Base-by-base conservation (phyloP, 2,797 vertebrate genomes). In the Chelon auratus region DNA sequence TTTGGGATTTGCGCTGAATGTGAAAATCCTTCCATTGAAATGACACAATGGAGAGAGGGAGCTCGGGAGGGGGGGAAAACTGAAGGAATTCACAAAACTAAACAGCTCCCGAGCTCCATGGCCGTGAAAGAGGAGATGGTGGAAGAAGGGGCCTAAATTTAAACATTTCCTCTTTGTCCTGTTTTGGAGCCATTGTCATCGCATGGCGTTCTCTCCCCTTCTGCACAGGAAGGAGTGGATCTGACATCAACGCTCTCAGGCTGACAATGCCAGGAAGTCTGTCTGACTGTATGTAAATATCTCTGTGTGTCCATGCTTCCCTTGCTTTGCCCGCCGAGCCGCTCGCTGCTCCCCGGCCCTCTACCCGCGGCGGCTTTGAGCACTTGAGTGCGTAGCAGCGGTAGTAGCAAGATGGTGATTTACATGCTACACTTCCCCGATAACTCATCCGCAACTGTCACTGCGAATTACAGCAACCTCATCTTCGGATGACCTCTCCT, bases 181-280 rank as follows among this genome's bases (percentile, higher is more conserved):
- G 92, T 93, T 94, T 94, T 87, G 87, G 85, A 86, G 85, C 92
- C 90, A 94, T 94, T 95, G 93, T 94, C 92, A 94, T 90, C 48
- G 75, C 86, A 82, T 90, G 86, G 89, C 86, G 83, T 92, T 93
- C 91, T 93, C 91, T 92, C 91, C 91, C 91, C 91, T 91, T 85
- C 89, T 92, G 90, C 92, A 93, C 95, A 95, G 94, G 95, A 95
- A 95, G 91, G 87, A 94, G 93, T 92, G 92, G 93, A 94, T 94
- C 93, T 94, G 92, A 94, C 93, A 94, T 94, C 92, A 94, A 91
- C 91, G 84, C 92, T 92, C 91, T 90, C 86, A 57, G 87, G 67
- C 90, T 91, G 89, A 95, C 94, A 95, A 95, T 94, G 91, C 83
- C 94, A 93, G 94, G 93, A 95, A 95, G 93, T 90, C 92, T 93